Percentiles rank a stretch among this genome's conserved stretches.
phyloP scores from a whole-genome alignment of 2,888 invertebrate genomes.

The Drosophila histrio region DNA sequence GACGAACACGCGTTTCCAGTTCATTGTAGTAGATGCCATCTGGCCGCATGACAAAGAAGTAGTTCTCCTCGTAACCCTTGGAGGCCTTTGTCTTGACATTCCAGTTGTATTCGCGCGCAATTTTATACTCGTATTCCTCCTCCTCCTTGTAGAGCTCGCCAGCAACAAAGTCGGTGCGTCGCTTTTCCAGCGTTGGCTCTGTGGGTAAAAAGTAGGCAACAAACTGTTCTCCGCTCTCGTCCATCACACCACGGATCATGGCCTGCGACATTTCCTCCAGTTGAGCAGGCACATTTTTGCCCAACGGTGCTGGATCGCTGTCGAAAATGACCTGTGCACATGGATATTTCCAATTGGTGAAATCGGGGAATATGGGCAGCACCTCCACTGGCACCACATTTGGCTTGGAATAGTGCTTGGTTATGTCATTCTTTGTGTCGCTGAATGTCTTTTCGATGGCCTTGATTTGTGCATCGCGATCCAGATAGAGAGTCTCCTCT shows the following conservation, averaged over 20 bases:
- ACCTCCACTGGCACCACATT: slow-evolving; percentile 96
- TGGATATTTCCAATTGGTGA: slow-evolving; percentile 98
- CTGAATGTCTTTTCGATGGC: slow-evolving; percentile 99
- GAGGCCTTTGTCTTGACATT: slow-evolving; percentile 98
- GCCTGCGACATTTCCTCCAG: slow-evolving; percentile 99
- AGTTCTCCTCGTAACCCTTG: slow-evolving; percentile 98
- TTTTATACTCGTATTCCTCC: slow-evolving; percentile 97
- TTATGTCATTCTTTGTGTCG: slow-evolving; percentile 92
- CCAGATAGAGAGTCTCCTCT: slow-evolving; percentile 97
- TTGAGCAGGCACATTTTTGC: slow-evolving; percentile 93
- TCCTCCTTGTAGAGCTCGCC: slow-evolving; percentile 93
- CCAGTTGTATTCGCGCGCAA: slow-evolving; percentile 99
- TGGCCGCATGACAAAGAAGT: slow-evolving; percentile 95
- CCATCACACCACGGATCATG: slow-evolving; percentile 99
- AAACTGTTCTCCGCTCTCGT: slow-evolving; percentile 99
- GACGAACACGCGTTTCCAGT: slow-evolving; percentile 95
- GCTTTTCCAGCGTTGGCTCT: slow-evolving; percentile 95
- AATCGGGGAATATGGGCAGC: slow-evolving; percentile 96
- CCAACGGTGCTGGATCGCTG: slow-evolving; percentile 97
- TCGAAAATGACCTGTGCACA: slow-evolving; percentile 99
- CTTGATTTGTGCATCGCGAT: slow-evolving; percentile 97
- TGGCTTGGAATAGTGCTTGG: slow-evolving; percentile 98
- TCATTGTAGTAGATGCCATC: slow-evolving; percentile 98
- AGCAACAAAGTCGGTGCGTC: slow-evolving; percentile 91
- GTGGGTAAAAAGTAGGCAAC: slow-evolving; percentile 99